Conservation (phyloP, 2,888 invertebrate species). For the Nomada lathburiana region DNA sequence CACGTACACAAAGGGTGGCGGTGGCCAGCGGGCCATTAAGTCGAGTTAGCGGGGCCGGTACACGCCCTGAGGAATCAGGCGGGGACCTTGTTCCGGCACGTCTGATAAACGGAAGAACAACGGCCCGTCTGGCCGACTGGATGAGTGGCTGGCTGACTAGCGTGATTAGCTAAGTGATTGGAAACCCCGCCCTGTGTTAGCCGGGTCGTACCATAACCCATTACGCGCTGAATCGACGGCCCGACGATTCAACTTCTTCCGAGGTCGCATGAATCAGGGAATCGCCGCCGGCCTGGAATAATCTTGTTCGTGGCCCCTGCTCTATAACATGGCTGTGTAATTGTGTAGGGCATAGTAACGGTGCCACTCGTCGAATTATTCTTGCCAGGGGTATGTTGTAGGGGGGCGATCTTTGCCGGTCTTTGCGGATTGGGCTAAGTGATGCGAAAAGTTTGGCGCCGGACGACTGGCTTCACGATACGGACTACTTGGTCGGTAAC, state of each 20-base stretch:
- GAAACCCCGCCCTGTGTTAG: constrained; percentile 73
- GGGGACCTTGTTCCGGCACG: constrained; percentile 62
- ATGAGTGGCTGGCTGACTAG: constrained; percentile 73
- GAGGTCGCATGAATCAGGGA: constrained; percentile 26
- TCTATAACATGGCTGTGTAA: not conserved
- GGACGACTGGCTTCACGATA: too few species aligned
- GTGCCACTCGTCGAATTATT: not conserved
- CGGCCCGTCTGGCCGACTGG: constrained; percentile 55
- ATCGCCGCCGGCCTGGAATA: constrained; percentile 23
- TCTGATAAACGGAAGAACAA: constrained; percentile 68
- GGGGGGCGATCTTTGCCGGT: not conserved
- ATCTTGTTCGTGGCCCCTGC: constrained; percentile 34
- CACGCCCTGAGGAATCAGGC: constrained; percentile 69
- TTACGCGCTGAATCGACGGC: constrained; percentile 43
- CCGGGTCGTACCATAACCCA: constrained; percentile 62
- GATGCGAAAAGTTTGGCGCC: too few species aligned
- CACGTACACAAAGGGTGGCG: constrained; percentile 39
- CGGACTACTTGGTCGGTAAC: too few species aligned
- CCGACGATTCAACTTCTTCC: constrained; percentile 44
- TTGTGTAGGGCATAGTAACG: not conserved
- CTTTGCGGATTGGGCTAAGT: too few species aligned
- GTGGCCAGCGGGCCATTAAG: constrained; percentile 61
- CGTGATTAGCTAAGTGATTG: constrained; percentile 82
- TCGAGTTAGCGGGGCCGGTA: constrained; percentile 65
- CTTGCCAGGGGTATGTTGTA: not conserved